phyloP scores from a whole-genome alignment of 64 coral and sea anemone genomes.

The Montipora efflorescens region DNA sequence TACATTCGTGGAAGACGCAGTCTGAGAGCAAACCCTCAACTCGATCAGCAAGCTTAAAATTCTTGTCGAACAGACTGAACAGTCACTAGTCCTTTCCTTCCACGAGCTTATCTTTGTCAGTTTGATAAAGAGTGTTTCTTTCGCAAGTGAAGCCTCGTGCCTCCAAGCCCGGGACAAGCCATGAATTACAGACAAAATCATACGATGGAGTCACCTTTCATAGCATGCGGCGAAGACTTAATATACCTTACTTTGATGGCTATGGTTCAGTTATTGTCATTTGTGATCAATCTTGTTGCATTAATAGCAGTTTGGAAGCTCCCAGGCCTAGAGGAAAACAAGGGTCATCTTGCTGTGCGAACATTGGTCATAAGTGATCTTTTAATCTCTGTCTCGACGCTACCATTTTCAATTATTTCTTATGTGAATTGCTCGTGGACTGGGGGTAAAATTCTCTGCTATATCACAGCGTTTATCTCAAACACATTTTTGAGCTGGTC shows the following conservation, averaged over 20 bases:
- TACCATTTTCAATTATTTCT: slow-evolving; percentile 70
- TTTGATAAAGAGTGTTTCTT: not conserved
- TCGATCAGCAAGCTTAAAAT: too few species aligned
- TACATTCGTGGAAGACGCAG: too few species aligned
- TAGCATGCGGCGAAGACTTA: not conserved
- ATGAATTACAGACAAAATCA: slow-evolving; percentile 20
- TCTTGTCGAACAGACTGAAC: not conserved
- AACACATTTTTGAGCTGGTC: slow-evolving; percentile 83
- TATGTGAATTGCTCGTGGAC: slow-evolving; percentile 63
- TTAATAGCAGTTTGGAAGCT: slow-evolving; percentile 81
- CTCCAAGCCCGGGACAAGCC: not conserved
- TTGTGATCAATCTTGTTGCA: slow-evolving; percentile 62
- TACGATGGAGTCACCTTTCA: not conserved
- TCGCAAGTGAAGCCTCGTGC: not conserved
- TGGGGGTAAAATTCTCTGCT: slow-evolving; percentile 66
- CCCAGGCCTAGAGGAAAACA: slow-evolving; percentile 80
- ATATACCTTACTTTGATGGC: slow-evolving; percentile 1
- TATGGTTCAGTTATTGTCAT: slow-evolving; percentile 53
- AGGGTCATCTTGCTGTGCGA: slow-evolving; percentile 72
- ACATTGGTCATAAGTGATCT: slow-evolving; percentile 70
- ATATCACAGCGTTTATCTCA: slow-evolving; percentile 71
- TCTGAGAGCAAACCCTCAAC: too few species aligned
- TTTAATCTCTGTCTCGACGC: slow-evolving; percentile 60
- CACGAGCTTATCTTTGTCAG: not conserved
- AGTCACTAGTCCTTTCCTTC: too few species aligned